Evolutionary conservation across 2,797 vertebrate genomes (phyloP), one percentile per base, ranked within the genome.

Genomic region (Phoeniculus purpureus): DNA sequence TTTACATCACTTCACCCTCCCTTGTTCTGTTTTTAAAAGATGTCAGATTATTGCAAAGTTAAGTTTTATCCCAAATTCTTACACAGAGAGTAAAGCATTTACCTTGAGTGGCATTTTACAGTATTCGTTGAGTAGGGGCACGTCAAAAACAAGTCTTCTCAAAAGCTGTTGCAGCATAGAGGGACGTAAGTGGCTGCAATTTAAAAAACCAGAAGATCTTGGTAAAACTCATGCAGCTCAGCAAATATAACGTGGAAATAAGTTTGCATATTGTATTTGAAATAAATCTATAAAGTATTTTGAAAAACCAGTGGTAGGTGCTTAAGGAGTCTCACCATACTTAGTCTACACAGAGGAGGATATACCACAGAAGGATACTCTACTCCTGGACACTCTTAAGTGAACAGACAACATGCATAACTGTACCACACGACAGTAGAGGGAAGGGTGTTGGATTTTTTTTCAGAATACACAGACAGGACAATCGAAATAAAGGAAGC

Each of bases 51-150:
- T 9, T 51, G 37, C 55, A 22, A 62, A 48, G 27, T 22, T 22
- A 61, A 9, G 9, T 73, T 82, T 74, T 78, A 56, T 4, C 3
- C 2, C 21, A 12, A 25, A 6, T 5, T 11, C 2, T 7, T 10
- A 4, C 56, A 84, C 32, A 85, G 13, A 60, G 85, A 58, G 12
- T 26, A 27, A 5, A 61, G 12, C 29, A 55, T 72, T 96, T 97
- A 99, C 99, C 98, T 99, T 99, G 15, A 99, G 98, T 92, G 99
- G 99, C 99, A 99, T 99, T 98, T 99, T 99, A 97, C 99, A 99
- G 97, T 99, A 99, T 87, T 99, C 99, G 52, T 98, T 99, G 93
- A 99, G 98, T 90, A 99, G 97, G 17, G 99, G 99, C 81, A 99
- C 99, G 81, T 99, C 99, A 97, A 99, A 99, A 94, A 99, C 99